Evolutionary conservation across 2,888 invertebrate species (phyloP), one percentile per base, ranked within the genome.

Genomic region (Horisme vitalbata): DNA sequence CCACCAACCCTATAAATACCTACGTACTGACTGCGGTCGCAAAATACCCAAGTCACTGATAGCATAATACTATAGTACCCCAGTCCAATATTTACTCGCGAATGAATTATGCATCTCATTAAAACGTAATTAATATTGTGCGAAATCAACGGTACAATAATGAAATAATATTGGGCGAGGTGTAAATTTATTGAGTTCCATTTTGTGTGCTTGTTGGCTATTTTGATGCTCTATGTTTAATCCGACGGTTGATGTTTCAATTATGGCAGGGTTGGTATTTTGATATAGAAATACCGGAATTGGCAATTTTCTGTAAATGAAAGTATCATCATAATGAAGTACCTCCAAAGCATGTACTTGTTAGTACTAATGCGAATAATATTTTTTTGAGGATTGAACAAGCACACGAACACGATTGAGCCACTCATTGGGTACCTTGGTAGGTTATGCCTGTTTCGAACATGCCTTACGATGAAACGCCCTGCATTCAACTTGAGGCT

Each of bases 61-160:
- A n/a, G n/a, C n/a, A n/a, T n/a, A n/a, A n/a, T n/a, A n/a, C n/a
- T n/a, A n/a, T n/a, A n/a, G n/a, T 41, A 44, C 41, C 33, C 35
- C 51, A 43, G 18, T 27, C 41, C 38, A 50, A 55, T 55, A 59
- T 58, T 58, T 52, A 58, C 47, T 41, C 39, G 24, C 41, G 30
- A 41, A 45, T 62, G 43, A 64, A 63, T 61, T 46, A 60, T 61
- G 57, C 30, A 56, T 57, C 23, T 62, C 63, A 65, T 64, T 65
- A 58, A 51, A 58, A 52, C 45, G 44, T 55, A 65, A 61, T 62
- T 65, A 70, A 65, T 63, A 65, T 57, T 44, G 53, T 48, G 4
- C 9, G 36, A 32, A 54, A 51, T 51, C 39, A 41, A 45, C 31
- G 23, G 35, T 33, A 37, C 18, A 38, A 43, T 41, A 37, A 27